These are phyloP conservation scores for Vanessa tameamea DNA, from an alignment of 1,140 invertebrate genomes.

Conservation along the genomic window DNA sequence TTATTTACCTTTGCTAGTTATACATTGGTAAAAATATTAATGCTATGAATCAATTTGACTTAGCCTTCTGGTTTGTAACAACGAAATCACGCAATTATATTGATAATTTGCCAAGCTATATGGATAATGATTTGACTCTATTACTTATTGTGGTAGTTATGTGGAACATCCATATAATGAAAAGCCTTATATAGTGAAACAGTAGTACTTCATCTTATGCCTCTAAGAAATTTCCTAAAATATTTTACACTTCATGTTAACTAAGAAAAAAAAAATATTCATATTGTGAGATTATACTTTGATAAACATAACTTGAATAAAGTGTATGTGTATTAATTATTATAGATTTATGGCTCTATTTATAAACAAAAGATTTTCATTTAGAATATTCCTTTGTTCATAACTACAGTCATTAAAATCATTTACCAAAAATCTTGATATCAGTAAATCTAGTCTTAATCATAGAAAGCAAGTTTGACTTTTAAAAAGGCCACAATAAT, in stretches of 20 bases:
- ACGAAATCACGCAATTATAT: constrained; percentile 62
- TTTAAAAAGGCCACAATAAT: constrained; percentile 72
- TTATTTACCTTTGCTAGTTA: constrained; percentile 80
- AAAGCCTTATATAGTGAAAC: constrained; percentile 64
- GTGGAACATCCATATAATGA: constrained; percentile 42
- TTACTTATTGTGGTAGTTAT: constrained; percentile 44
- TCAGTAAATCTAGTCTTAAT: constrained; percentile 67
- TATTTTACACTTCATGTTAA: constrained; percentile 71
- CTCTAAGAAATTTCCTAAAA: constrained; percentile 74
- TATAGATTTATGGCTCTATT: constrained; percentile 36
- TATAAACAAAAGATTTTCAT: constrained; percentile 18
- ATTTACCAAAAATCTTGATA: constrained; percentile 69
- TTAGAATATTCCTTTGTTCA: constrained; percentile 36
- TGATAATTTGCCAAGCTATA: constrained; percentile 51
- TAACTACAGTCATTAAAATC: constrained; percentile 48
- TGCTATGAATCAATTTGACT: constrained; percentile 79
- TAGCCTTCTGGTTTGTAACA: constrained; percentile 76
- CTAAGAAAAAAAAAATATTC: constrained; percentile 41
- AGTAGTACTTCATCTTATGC: constrained; percentile 75
- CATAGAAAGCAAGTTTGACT: constrained; percentile 73
- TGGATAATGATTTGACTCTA: constrained; percentile 38
- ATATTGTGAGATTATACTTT: constrained; percentile 34
- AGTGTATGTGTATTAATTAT: constrained; percentile 39
- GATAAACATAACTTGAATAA: constrained; percentile 38
- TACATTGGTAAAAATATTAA: constrained; percentile 80